Evolutionary conservation across 2,113 vertebrate species (phyloP).

Genomic region (Hippocampus barbouri): DNA sequence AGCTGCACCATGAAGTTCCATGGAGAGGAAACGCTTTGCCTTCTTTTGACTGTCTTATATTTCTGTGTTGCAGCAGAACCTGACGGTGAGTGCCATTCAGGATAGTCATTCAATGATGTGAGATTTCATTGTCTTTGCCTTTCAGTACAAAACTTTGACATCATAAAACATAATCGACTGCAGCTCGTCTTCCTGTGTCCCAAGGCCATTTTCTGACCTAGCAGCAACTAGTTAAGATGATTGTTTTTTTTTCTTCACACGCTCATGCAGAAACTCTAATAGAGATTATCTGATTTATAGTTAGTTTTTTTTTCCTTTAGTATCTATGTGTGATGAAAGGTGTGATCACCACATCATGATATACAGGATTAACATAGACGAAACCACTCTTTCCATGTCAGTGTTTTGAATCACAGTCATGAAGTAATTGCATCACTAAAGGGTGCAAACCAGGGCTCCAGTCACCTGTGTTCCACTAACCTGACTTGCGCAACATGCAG

Average conservation of each 20-base stretch:
- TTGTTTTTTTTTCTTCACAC: background rate
- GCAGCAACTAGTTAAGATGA: background rate
- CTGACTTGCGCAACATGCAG: background rate
- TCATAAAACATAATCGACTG: background rate
- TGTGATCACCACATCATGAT: background rate
- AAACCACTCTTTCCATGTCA: background rate
- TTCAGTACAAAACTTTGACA: too few relatives aligned
- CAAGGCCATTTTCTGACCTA: background rate
- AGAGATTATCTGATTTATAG: background rate
- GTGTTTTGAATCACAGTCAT: background rate
- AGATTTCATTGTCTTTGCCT: background rate
- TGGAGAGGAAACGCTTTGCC: background rate
- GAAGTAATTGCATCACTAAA: background rate
- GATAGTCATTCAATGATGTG: background rate
- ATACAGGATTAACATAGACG: background rate
- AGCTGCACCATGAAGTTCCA: constrained; percentile 16
- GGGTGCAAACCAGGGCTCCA: background rate
- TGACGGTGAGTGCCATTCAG: constrained; percentile 27
- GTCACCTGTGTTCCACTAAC: background rate
- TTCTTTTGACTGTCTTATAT: constrained; percentile 18
- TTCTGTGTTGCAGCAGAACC: constrained; percentile 20
- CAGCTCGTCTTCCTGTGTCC: background rate
- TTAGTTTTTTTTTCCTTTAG: too few relatives aligned
- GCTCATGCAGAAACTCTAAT: background rate
- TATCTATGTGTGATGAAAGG: background rate